phyloP scores from a whole-genome alignment of 2,797 vertebrate genomes.

The Chanos chanos region DNA sequence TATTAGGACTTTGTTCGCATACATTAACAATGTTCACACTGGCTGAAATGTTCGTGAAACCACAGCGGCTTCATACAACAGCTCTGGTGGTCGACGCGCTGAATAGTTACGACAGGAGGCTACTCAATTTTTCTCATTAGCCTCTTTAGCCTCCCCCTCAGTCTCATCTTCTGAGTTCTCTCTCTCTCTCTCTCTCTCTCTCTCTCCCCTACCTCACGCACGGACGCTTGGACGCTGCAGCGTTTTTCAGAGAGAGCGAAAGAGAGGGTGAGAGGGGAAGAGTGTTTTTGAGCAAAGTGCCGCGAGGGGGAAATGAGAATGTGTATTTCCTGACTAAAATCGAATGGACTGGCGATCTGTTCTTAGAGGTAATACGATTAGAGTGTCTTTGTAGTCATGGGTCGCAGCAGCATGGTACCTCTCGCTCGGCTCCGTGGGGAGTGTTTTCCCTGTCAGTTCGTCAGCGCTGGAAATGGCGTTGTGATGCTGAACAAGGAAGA shows the following conservation, averaged over 20 bases:
- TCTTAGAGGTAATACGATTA: conserved; percentile 68
- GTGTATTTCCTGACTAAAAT: conserved; percentile 62
- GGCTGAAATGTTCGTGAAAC: no score
- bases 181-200: conserved; percentile 43
- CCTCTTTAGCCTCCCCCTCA: conserved; percentile 22
- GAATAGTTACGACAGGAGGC: no score
- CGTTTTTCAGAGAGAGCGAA: conserved; percentile 48
- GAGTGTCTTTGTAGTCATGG: conserved; percentile 73
- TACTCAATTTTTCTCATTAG: conserved; percentile 34
- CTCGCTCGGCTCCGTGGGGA: conserved; percentile 70
- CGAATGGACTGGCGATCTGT: conserved; percentile 63
- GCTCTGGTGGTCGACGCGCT: no score
- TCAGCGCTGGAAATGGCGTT: conserved; percentile 78
- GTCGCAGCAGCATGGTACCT: conserved; percentile 73
- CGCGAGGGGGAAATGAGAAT: conserved; percentile 49
- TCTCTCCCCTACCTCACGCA: conserved; percentile 62
- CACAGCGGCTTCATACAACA: no score
- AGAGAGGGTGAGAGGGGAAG: neutral
- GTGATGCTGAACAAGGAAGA: conserved; percentile 77
- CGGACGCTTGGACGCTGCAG: conserved; percentile 75
- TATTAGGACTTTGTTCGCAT: no score
- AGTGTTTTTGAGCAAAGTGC: conserved; percentile 31
- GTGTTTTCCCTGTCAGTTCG: conserved; percentile 70
- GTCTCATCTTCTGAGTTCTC: conserved; percentile 43
- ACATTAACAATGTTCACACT: no score